Evolutionary conservation across 2,888 invertebrate species (phyloP).

Genomic region (Heliconius ismenius): DNA sequence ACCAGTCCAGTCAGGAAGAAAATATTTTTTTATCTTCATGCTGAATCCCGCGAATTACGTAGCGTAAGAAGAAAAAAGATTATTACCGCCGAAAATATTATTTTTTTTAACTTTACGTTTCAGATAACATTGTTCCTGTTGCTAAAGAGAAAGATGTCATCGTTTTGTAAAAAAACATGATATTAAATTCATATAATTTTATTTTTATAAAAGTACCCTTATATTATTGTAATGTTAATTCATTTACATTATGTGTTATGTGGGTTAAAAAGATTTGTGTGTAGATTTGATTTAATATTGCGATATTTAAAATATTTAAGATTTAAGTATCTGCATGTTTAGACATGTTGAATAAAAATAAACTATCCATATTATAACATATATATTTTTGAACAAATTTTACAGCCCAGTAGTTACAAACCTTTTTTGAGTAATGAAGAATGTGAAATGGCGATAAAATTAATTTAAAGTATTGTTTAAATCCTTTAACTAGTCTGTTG

Average conservation of each 20-base stretch:
- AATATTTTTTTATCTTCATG: too few species aligned
- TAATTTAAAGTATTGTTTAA: too few species aligned
- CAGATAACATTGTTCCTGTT: conserved; percentile 37
- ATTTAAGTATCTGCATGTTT: background rate
- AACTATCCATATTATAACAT: too few species aligned
- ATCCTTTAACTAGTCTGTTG: too few species aligned
- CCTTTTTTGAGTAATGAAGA: too few species aligned
- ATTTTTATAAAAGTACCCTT: background rate
- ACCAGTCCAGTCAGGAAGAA: background rate
- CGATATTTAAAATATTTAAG: background rate
- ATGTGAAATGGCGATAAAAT: too few species aligned
- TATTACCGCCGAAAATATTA: background rate
- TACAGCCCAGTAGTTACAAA: too few species aligned
- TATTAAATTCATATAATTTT: background rate
- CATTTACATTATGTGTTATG: too few species aligned
- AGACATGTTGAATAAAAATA: background rate
- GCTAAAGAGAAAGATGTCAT: conserved; percentile 32
- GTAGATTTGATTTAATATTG: background rate
- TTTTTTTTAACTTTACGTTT: conserved; percentile 26
- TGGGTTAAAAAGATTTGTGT: background rate
- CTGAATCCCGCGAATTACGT: background rate
- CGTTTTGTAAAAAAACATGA: conserved; percentile 16
- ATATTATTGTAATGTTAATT: too few species aligned
- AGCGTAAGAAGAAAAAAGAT: background rate
- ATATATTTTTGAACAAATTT: too few species aligned